Evolutionary conservation across 2,113 vertebrate genomes (phyloP).

Genomic region (Scytalopus superciliaris): DNA sequence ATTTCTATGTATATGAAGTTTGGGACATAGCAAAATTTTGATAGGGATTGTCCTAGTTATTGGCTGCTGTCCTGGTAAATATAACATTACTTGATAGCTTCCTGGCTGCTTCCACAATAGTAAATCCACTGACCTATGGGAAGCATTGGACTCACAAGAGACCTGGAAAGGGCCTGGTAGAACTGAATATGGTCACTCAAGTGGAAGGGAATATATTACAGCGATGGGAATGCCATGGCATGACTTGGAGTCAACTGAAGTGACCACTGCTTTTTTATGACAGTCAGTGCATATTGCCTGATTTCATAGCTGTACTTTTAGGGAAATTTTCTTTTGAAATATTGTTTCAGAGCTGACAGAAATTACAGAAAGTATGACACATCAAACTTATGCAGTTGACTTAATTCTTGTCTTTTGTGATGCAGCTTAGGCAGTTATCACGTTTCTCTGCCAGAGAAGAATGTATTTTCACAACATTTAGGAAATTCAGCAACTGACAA

Average conservation of each 20-base stretch:
- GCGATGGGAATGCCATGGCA: rapidly evolving
- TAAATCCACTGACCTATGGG: not conserved
- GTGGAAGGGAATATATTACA: not conserved
- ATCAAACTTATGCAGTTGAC: not conserved
- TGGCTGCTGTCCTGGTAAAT: not conserved
- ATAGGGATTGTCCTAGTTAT: not conserved
- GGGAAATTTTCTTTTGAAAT: not conserved
- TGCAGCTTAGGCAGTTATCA: not conserved
- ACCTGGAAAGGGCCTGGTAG: not conserved
- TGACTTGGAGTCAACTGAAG: not conserved
- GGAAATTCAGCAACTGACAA: not conserved
- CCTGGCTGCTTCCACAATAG: not conserved
- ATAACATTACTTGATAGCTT: not conserved
- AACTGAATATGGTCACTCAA: not conserved
- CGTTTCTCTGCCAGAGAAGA: not conserved
- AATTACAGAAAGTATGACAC: not conserved
- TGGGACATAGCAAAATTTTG: not conserved
- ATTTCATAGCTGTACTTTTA: not conserved
- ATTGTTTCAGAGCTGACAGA: not conserved
- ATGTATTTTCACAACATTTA: not conserved
- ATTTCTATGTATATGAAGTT: not conserved
- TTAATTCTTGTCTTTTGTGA: not conserved
- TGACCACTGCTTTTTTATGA: not conserved
- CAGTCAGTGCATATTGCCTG: not conserved
- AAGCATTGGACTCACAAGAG: not conserved